Base-by-base conservation (phyloP, 2,888 invertebrate genomes). In the Mythimna impura region DNA sequence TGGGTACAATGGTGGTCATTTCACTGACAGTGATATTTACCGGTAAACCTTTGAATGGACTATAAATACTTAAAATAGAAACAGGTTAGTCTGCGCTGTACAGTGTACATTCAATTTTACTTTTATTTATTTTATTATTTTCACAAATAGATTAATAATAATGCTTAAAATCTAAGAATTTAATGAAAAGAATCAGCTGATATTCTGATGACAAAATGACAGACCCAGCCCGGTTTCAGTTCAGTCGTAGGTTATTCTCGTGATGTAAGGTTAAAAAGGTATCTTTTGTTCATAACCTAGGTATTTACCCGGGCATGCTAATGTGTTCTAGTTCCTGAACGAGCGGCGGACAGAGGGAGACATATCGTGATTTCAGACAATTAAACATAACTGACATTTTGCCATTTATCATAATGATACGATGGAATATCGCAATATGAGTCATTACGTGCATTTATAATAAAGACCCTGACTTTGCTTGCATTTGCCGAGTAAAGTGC, bases 371-470 rank as follows among this genome's bases (percentile, higher is more conserved):
- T 86, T 64, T 80, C 54, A 70, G 78, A 79, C 81, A 82, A 81
- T 85, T 87, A 86, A 85, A 89, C 84, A 82, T 85, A 82, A 74
- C 81, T 81, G 83, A 84, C 83, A 85, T 85, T 84, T 81, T 25
- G 76, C 71, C 67, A 81, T 86, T 83, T 81, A 80, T 82, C 70
- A 57, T 63, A 74, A 58, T 57, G 65, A 63, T 61, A 76, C 64
- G 40, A 78, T 47, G 34, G 25, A 40, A 67, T 72, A 58, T 67
- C 47, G 14, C 22, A 71, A 73, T 61, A 66, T 75, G 81, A 77
- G 36, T 83, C 71, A 76, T 62, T 66, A 50, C 30, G n/a, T 43
- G 47, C 17, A 40, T 62, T 74, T 47, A 58, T 50, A 61, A 73
- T 66, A 54, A 50, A 17, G 14, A 4, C 3, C 17, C 12, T n/a